Base-by-base conservation (phyloP, 2,888 invertebrate species). In the Andrena dorsata region DNA sequence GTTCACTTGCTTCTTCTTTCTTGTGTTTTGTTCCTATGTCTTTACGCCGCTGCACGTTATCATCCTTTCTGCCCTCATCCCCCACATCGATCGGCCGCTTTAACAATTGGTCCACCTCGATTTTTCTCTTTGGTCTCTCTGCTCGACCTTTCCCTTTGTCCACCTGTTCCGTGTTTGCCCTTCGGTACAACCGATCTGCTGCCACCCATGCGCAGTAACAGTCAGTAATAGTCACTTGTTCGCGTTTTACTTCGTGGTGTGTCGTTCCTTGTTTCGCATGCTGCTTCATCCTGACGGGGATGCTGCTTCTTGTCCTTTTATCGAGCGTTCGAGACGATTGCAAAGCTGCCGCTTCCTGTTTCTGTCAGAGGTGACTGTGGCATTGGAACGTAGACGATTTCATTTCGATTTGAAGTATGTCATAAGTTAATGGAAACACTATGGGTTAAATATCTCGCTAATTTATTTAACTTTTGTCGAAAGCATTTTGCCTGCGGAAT, bases 291-390 rank as follows among this genome's bases (percentile, higher is more conserved):
- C 23, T 35, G 56, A 47, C 41, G 28, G 26, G 58, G 28, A 23
- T 30, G n/a, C 23, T 20, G 8, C 20, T 70, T 47, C 41, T 70
- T 41, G 41, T 58, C 56, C 23, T 65, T 64, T 72, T 26, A 28
- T n/a, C 26, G 41, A 56, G 30, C 73, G 32, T 47, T 60, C 32
- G 13, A 23, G 60, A 75, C 66, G 74, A 74, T 66, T 66, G 49
- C 74, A 74, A 74, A 66, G 60, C 74, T 66, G n/a, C 66, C 47
- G 60, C 35, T 35, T 35, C 2, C 2, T 10, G 8, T 35, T 35
- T 35, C 8, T 35, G 8, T 2, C 35, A 10, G 35, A 35, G 35
- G 8, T 35, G 35, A 35, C 35, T 35, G 10, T 10, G 30, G 23
- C 23, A 56, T 4, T 35, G 26, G 56, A 23, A 66, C 7, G 28